Percentiles rank a stretch among this genome's conserved stretches.
phyloP scores from a whole-genome alignment of 2,888 invertebrate species.

The Dicyrtomina minuta region DNA sequence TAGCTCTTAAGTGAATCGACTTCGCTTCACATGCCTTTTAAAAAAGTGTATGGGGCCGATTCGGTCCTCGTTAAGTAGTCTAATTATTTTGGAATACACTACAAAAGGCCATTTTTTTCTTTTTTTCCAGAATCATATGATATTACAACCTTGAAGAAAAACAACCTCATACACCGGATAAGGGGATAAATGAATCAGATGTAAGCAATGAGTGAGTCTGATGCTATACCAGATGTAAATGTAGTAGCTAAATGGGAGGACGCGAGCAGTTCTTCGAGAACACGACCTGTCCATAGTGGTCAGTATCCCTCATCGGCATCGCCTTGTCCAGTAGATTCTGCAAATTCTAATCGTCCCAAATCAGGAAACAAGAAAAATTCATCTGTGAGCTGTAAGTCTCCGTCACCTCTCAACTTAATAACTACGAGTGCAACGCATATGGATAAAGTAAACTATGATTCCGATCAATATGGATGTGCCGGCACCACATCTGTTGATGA shows the following conservation, averaged over 20 bases:
- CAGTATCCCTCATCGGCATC: not conserved
- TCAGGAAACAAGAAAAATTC: too few relatives aligned
- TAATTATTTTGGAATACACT: too few relatives aligned
- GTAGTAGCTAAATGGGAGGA: too few relatives aligned
- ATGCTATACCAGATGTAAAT: slow-evolving; percentile 2
- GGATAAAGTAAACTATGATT: not conserved
- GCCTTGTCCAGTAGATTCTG: not conserved
- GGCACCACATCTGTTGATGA: slow-evolving; percentile 1
- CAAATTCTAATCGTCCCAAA: too few relatives aligned
- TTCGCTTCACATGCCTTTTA: too few relatives aligned
- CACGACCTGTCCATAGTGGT: not conserved
- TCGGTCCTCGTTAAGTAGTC: too few relatives aligned
- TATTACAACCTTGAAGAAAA: too few relatives aligned
- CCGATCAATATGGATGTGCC: not conserved
- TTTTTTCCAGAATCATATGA: too few relatives aligned
- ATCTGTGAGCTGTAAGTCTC: not conserved
- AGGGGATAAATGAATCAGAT: not conserved
- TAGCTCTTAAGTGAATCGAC: too few relatives aligned
- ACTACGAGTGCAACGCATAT: not conserved
- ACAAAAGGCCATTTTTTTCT: too few relatives aligned
- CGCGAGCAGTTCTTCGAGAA: not conserved
- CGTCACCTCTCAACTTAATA: not conserved
- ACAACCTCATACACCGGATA: too few relatives aligned
- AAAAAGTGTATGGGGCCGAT: too few relatives aligned
- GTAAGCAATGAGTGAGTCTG: slow-evolving; percentile 10